Percentiles rank a stretch among this genome's conserved stretches.
Evolutionary conservation across 2,113 vertebrate species (phyloP).

Genomic region (Guaruba guarouba): DNA sequence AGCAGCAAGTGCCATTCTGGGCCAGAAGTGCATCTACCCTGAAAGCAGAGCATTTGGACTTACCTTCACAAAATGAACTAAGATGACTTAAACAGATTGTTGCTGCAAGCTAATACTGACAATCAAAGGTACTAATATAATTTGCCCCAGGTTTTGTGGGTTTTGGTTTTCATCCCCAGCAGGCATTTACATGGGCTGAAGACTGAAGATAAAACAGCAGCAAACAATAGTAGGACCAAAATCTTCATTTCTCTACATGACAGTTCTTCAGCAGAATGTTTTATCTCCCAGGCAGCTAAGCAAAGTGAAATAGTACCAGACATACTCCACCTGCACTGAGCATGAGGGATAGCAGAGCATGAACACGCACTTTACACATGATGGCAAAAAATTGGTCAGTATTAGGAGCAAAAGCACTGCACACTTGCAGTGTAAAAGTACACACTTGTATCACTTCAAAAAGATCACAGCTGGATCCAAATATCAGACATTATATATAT

Average conservation of each 20-base stretch:
- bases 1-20: background rate
- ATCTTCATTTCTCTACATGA: background rate
- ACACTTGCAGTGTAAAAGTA: background rate
- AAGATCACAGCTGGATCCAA: background rate
- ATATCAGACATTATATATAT: background rate
- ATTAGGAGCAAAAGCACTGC: background rate
- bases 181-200: background rate
- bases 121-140: background rate
- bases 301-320: background rate
- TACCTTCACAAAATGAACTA: background rate
- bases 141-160: background rate
- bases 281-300: background rate
- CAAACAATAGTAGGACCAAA: background rate
- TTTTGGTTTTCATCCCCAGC: background rate
- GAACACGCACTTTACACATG: background rate
- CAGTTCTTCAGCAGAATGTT: background rate
- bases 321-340: background rate
- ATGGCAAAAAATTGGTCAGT: background rate
- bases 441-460: background rate
- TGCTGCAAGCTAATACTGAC: background rate
- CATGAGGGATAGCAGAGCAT: fast-evolving
- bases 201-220: background rate
- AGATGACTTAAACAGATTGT: background rate
- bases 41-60: background rate
- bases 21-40: background rate